Evolutionary conservation across 2,888 invertebrate species (phyloP).

Genomic region (Conistra vaccinii): DNA sequence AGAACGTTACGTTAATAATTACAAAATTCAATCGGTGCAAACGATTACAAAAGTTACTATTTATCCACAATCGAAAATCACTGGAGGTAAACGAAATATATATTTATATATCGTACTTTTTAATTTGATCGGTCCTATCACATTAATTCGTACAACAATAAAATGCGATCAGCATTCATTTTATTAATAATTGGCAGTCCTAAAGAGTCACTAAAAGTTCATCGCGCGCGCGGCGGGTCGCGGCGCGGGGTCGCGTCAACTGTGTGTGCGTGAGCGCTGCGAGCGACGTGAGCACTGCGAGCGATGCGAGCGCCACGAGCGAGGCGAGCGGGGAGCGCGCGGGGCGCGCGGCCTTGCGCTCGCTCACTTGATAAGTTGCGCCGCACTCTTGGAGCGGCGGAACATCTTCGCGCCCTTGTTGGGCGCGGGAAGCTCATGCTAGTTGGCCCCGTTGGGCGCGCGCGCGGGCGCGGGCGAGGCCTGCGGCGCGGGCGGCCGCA

Average conservation of each 20-base stretch:
- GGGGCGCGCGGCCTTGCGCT: conserved; percentile 11
- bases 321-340: conserved; percentile 12
- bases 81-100: conserved; percentile 78
- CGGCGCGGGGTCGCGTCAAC: conserved; percentile 42
- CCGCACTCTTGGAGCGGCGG: conserved; percentile 90
- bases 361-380: conserved; percentile 89
- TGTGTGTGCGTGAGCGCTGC: conserved; percentile 35
- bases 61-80: conserved; percentile 79
- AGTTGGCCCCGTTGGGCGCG: conserved; percentile 87
- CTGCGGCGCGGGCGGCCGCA: conserved; percentile 84
- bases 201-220: conserved; percentile 80
- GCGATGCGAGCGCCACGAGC: conserved; percentile 23
- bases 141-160: conserved; percentile 85
- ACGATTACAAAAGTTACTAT: conserved; percentile 85
- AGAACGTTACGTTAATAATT: conserved; percentile 89
- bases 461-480: conserved; percentile 87
- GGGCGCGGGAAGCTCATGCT: conserved; percentile 88
- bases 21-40: conserved; percentile 89
- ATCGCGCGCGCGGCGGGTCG: conserved; percentile 37
- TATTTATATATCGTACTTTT: conserved; percentile 78
- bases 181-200: conserved; percentile 86
- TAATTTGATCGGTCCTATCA: conserved; percentile 84
- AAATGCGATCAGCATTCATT: conserved; percentile 82
- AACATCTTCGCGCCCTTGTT: conserved; percentile 90
- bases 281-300: conserved; percentile 19